phyloP scores from a whole-genome alignment of 30 jellyfish, hydroid and myxozoan genomes.

The Hydra vulgaris region DNA sequence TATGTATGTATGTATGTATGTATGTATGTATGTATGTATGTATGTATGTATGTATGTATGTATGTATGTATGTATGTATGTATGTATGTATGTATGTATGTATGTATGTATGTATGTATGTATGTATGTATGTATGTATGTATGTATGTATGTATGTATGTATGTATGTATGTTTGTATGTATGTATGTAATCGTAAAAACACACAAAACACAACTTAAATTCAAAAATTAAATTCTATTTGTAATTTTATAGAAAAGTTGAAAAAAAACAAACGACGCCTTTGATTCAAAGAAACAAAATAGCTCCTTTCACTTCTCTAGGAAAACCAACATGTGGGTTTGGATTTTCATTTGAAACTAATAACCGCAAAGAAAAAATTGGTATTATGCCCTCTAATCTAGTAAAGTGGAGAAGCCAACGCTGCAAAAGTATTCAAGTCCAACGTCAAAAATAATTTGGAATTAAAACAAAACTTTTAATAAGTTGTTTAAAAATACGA shows the following conservation, averaged over 20 bases:
- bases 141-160: too few relatives aligned
- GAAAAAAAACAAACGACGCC: background rate
- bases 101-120: too few relatives aligned
- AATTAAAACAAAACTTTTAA: too few relatives aligned
- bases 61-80: too few relatives aligned
- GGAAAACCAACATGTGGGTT: constrained; percentile 94
- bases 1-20: too few relatives aligned
- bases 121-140: too few relatives aligned
- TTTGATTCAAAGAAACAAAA: constrained; percentile 35
- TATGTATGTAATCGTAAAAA: background rate
- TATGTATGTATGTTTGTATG: background rate
- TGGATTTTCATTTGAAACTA: constrained; percentile 63
- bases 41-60: too few relatives aligned
- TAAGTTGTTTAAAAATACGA: too few relatives aligned
- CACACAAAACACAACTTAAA: too few relatives aligned
- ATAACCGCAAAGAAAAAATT: constrained; percentile 46
- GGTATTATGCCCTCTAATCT: constrained; percentile 79
- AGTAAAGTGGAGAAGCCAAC: constrained; percentile 64
- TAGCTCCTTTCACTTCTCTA: constrained; percentile 85
- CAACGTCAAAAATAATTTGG: background rate
- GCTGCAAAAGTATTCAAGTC: background rate
- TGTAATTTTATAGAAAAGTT: background rate
- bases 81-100: too few relatives aligned
- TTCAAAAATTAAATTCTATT: too few relatives aligned
- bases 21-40: too few relatives aligned